These are phyloP conservation scores for Natator depressus DNA, from an alignment of 2,113 vertebrate species.

Conservation along the genomic window DNA sequence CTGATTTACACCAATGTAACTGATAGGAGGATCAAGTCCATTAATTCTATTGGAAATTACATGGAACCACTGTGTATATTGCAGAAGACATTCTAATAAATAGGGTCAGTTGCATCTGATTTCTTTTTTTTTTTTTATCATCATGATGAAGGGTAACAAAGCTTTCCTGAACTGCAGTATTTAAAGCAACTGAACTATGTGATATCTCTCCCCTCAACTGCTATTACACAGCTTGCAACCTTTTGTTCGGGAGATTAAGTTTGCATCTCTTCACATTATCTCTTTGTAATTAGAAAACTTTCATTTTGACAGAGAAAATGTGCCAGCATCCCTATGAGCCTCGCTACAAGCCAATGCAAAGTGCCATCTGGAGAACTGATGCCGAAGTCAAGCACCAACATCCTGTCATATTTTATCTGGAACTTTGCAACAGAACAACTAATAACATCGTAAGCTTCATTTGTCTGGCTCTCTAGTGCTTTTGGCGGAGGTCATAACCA, in stretches of 20 bases:
- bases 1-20: neutral
- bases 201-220: conserved; percentile 71
- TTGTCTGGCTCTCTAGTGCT: conserved; percentile 77
- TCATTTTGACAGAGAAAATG: conserved; percentile 80
- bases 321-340: conserved; percentile 80
- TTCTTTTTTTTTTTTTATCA: conserved; percentile 64
- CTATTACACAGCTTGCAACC: conserved; percentile 81
- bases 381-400: conserved; percentile 71
- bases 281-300: conserved; percentile 83
- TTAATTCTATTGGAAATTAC: neutral
- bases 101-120: conserved; percentile 24
- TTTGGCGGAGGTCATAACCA: conserved; percentile 84
- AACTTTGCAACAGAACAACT: conserved; percentile 76
- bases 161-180: conserved; percentile 62
- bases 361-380: conserved; percentile 81
- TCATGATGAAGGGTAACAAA: conserved; percentile 52
- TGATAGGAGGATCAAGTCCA: neutral
- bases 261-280: conserved; percentile 80
- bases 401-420: conserved; percentile 80
- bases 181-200: conserved; percentile 75
- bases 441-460: conserved; percentile 81
- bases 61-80: neutral
- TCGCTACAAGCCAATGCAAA: conserved; percentile 78
- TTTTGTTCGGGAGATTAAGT: conserved; percentile 82
- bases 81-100: conserved; percentile 1